phyloP scores from a whole-genome alignment of 2,888 invertebrate species.

The Drosophila anomelani region DNA sequence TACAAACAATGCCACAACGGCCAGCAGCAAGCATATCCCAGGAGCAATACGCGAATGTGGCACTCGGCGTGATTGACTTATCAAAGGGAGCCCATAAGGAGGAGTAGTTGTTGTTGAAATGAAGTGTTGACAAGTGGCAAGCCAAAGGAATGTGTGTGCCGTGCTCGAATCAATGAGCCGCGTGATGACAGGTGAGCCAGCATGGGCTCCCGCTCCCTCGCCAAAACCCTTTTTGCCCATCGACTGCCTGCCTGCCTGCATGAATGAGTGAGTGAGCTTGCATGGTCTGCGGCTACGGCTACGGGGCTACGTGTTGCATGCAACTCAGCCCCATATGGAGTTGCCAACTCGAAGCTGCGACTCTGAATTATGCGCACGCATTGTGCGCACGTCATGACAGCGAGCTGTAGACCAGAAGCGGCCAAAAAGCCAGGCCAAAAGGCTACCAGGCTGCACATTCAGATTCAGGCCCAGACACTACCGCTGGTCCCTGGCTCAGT shows the following conservation, averaged over 20 bases:
- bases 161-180: slow-evolving; percentile 75
- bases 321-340: slow-evolving; percentile 54
- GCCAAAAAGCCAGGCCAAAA: slow-evolving; percentile 29
- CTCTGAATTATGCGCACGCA: slow-evolving; percentile 80
- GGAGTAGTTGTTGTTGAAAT: slow-evolving; percentile 57
- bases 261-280: slow-evolving; percentile 70
- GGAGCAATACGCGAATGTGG: slow-evolving; percentile 75
- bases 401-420: slow-evolving; percentile 38
- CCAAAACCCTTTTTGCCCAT: too few relatives aligned
- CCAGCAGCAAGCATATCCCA: slow-evolving; percentile 29
- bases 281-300: slow-evolving; percentile 20
- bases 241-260: slow-evolving; percentile 37
- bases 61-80: slow-evolving; percentile 80
- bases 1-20: slow-evolving; percentile 43
- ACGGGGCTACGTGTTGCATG: slow-evolving; percentile 66
- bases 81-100: slow-evolving; percentile 64
- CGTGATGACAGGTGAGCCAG: slow-evolving; percentile 44
- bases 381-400: slow-evolving; percentile 77
- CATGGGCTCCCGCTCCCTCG: not conserved
- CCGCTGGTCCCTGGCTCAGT: slow-evolving; percentile 42
- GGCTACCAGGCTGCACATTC: slow-evolving; percentile 38
- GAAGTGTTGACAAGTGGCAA: slow-evolving; percentile 78
- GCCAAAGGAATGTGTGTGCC: slow-evolving; percentile 78
- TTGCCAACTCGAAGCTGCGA: slow-evolving; percentile 35
- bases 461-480: slow-evolving; percentile 33